These are phyloP conservation scores for Gila orcuttii DNA, from an alignment of 2,113 vertebrate species.

Conservation along the genomic window DNA sequence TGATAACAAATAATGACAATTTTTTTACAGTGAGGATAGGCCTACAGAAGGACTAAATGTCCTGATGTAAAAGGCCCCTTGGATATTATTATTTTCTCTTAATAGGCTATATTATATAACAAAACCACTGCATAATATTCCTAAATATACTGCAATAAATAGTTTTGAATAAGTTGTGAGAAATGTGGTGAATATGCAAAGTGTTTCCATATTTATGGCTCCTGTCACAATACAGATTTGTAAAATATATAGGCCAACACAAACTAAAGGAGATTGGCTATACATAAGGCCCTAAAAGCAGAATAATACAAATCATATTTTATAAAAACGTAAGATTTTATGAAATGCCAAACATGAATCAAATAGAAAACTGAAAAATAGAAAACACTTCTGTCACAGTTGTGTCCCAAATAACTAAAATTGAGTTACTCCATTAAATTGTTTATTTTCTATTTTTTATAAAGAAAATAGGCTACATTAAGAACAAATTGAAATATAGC, in stretches of 20 bases:
- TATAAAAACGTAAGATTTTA: not conserved
- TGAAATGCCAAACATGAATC: not conserved
- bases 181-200: not conserved
- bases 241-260: not conserved
- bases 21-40: no score
- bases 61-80: not conserved
- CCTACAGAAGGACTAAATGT: not conserved
- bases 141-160: not conserved
- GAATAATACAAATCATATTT: not conserved
- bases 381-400: not conserved
- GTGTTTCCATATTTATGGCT: not conserved
- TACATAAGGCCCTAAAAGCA: not conserved
- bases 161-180: not conserved
- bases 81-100: not conserved
- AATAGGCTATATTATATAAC: not conserved
- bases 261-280: not conserved
- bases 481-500: not conserved
- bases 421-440: not conserved
- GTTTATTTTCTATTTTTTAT: not conserved
- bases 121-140: not conserved
- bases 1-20: no score
- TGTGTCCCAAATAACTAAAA: not conserved
- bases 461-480: not conserved
- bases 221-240: not conserved
- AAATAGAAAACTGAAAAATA: not conserved